Base-by-base conservation (phyloP, 64 coral and sea anemone species). In the Hydrozoanthus tunicans region DNA sequence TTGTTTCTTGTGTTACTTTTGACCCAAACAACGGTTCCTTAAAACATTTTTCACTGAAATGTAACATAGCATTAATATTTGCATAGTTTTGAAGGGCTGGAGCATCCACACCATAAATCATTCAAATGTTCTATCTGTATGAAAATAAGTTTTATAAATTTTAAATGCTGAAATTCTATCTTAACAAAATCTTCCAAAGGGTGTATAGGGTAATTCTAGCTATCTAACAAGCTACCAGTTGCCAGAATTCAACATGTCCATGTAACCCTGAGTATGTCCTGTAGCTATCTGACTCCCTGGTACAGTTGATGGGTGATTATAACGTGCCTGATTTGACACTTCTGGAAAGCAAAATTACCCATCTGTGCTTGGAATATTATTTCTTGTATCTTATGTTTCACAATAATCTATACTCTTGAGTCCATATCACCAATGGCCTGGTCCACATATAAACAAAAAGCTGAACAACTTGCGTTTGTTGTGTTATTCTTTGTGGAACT, bases 301-400 rank as follows among this genome's bases (percentile, higher is more conserved):
- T 78, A 78, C 76, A 78, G 76, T 78, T 78, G 76, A 78, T 78
- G 76, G 76, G 76, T 78, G 76, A 78, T 78, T 78, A 78, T 78
- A 57, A 57, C 76, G 52, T 78, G 76, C 76, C 79, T 81, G 79
- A 81, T 81, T 62, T 81, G 56, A 57, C 79, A 64, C 79, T 62
- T 63, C 59, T 81, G 59, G 23, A 62, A 81, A 59, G 26, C 25
- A 81, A 81, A 81, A 81, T 81, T 59, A 81, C 79, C 79, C 27
- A 81, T 81, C 59, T 81, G 79, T 59, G 79, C 79, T 81, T 81
- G 79, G 79, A 81, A 81, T 81, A 81, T 81, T 81, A 81, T 61
- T 59, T 81, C 79, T 81, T 81, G 79, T 59, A 81, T 59, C 59
- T 81, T 81, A 62, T 81, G 79, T 81, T 81, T 62, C 56, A 81